Evolutionary conservation across 2,888 invertebrate species (phyloP).

Genomic region (Dasypolia templi): DNA sequence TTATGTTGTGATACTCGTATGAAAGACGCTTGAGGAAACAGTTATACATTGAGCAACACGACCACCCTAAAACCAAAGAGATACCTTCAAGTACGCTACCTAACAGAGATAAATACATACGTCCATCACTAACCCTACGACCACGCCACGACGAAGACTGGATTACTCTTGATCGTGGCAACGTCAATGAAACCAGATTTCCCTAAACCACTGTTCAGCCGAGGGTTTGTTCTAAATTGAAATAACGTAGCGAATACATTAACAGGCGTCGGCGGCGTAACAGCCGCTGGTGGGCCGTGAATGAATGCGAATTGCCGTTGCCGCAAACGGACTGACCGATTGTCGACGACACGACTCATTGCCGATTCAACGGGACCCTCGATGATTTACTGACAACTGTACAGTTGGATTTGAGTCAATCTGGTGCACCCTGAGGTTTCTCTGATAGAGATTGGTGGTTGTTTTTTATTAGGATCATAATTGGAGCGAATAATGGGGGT

Average conservation of each 20-base stretch:
- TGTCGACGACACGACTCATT: conserved; percentile 87
- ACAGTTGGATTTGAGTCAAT: conserved; percentile 71
- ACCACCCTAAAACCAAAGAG: not conserved
- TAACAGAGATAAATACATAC: not conserved
- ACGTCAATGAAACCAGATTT: conserved; percentile 43
- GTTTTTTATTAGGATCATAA: not conserved
- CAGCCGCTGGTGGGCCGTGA: conserved; percentile 77
- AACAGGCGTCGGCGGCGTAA: conserved; percentile 70
- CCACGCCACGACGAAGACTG: not conserved
- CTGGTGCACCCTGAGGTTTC: conserved; percentile 57
- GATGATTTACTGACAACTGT: conserved; percentile 78
- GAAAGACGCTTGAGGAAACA: not conserved
- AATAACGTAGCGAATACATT: conserved; percentile 79
- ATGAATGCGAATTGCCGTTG: conserved; percentile 85
- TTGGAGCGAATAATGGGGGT: rapidly evolving
- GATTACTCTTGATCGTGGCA: too few relatives aligned
- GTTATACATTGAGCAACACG: too few relatives aligned
- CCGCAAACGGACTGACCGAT: conserved; percentile 86
- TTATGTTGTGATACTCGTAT: not conserved
- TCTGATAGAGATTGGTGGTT: conserved; percentile 1
- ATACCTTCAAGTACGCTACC: not conserved
- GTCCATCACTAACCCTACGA: not conserved
- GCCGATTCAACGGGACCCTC: conserved; percentile 77
- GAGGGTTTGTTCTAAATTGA: conserved; percentile 79
- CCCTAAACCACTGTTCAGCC: conserved; percentile 42